These are phyloP conservation scores for Tinea semifulvella DNA, from an alignment of 2,888 invertebrate species.

Conservation along the genomic window DNA sequence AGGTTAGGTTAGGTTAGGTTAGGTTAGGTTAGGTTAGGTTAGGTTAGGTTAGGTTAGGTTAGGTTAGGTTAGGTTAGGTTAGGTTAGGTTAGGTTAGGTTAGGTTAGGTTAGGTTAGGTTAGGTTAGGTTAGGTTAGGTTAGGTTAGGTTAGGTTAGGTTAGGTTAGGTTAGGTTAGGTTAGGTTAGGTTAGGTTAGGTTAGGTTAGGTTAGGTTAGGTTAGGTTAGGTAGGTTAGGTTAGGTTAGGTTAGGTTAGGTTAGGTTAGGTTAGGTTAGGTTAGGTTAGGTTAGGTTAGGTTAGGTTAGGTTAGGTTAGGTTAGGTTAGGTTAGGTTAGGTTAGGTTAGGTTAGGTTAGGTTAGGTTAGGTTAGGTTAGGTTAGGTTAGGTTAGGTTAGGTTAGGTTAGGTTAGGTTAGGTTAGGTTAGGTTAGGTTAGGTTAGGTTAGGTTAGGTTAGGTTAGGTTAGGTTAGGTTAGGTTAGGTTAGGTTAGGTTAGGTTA, in stretches of 20 bases:
- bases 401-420: constrained; percentile 10
- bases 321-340: constrained; percentile 10
- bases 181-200: constrained; percentile 15
- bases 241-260: constrained; percentile 16
- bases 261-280: constrained; percentile 15
- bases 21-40: constrained; percentile 15
- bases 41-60: constrained; percentile 16
- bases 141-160: constrained; percentile 15
- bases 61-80: constrained; percentile 17
- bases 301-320: constrained; percentile 2
- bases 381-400: constrained; percentile 10
- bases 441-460: constrained; percentile 10
- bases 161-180: constrained; percentile 15
- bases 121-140: constrained; percentile 15
- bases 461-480: constrained; percentile 10
- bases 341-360: constrained; percentile 10
- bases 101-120: constrained; percentile 15
- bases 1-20: constrained; percentile 13
- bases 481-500: constrained; percentile 10
- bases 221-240: constrained; percentile 14
- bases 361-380: constrained; percentile 7
- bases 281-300: constrained; percentile 15
- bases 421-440: constrained; percentile 10
- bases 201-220: constrained; percentile 13
- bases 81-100: constrained; percentile 15